phyloP scores from a whole-genome alignment of 2,797 vertebrate species.

The Dryobates pubescens region DNA sequence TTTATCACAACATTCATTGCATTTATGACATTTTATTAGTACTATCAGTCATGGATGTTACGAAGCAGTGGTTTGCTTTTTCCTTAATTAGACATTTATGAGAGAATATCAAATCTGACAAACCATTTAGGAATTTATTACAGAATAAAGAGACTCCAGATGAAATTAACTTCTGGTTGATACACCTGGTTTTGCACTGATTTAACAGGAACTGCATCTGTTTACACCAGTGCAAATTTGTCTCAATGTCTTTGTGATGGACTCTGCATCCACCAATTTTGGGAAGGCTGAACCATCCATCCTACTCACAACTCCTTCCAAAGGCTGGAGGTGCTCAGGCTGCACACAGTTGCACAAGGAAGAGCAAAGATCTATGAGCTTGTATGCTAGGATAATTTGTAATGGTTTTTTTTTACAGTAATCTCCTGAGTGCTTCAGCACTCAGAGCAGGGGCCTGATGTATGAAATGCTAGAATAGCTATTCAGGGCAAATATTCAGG shows the following conservation, averaged over 20 bases:
- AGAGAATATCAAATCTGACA: constrained; percentile 45
- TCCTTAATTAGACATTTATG: constrained; percentile 33
- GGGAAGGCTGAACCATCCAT: neutral
- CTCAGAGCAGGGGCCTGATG: neutral
- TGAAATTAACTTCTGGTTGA: constrained; percentile 20
- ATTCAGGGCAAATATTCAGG: neutral
- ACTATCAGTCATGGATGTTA: constrained; percentile 32
- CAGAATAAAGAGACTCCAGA: constrained; percentile 36
- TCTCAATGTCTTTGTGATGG: neutral
- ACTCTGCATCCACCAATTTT: neutral
- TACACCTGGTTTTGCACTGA: neutral
- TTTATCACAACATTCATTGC: constrained; percentile 47
- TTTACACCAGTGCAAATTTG: neutral
- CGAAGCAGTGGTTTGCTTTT: constrained; percentile 28
- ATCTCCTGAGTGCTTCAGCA: neutral
- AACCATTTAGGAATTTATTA: constrained; percentile 51
- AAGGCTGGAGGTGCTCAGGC: neutral
- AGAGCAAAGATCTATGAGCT: neutral
- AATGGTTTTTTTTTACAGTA: neutral
- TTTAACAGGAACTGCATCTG: neutral
- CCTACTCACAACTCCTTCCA: neutral
- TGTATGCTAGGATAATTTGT: neutral
- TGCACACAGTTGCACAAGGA: neutral
- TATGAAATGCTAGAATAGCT: neutral
- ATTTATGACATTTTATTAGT: constrained; percentile 42